Conservation (phyloP, 2,113 vertebrate species). For the Pimephales promelas region DNA sequence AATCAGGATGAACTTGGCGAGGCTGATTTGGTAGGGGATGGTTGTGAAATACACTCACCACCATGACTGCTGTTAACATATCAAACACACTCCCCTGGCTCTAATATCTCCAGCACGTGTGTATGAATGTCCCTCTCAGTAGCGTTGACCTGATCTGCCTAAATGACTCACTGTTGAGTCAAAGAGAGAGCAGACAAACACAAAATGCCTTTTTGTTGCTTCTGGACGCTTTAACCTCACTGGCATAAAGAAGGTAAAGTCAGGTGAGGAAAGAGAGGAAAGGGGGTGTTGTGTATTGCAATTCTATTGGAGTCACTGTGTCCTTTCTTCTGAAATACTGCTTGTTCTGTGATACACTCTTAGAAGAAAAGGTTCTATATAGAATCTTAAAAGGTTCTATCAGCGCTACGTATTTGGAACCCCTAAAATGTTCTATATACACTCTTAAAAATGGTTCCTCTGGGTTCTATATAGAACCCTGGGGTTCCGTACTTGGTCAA, state of each 20-base stretch:
- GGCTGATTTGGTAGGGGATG: background rate
- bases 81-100: background rate
- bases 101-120: background rate
- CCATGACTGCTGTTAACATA: background rate
- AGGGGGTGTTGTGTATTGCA: background rate
- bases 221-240: slow-evolving; percentile 1
- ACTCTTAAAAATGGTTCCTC: too few species aligned
- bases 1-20: background rate
- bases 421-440: too few species aligned
- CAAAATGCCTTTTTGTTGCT: background rate
- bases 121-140: background rate
- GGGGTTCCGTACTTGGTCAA: too few species aligned
- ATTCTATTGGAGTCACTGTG: too few species aligned
- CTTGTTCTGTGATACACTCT: too few species aligned
- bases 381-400: too few species aligned
- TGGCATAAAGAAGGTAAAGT: slow-evolving; percentile 23
- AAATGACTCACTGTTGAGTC: background rate
- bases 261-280: slow-evolving; percentile 7
- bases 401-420: too few species aligned
- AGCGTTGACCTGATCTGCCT: background rate
- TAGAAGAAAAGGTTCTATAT: too few species aligned
- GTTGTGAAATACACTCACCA: slow-evolving; percentile 14
- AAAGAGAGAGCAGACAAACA: background rate
- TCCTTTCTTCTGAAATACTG: too few species aligned
- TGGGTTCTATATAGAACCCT: too few species aligned